Percentiles rank a stretch among this genome's conserved stretches.
Conservation (phyloP, 2,797 vertebrate genomes). For the Vultur gryphus region DNA sequence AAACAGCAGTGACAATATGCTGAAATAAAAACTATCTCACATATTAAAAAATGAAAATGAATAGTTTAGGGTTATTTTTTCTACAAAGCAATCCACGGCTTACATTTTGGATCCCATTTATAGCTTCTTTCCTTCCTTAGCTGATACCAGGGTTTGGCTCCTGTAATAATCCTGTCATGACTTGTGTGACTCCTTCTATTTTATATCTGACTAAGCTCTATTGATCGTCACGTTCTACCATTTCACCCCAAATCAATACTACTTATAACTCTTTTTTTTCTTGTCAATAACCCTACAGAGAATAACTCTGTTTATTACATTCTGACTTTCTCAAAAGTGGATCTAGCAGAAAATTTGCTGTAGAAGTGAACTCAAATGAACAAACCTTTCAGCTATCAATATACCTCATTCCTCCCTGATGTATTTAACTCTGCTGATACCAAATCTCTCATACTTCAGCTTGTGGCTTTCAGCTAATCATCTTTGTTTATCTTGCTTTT, state of each 20-base stretch:
- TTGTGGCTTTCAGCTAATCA: not conserved
- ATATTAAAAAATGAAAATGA: conserved; percentile 10
- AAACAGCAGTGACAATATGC: conserved; percentile 13
- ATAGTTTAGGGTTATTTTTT: not conserved
- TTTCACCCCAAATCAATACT: conserved; percentile 53
- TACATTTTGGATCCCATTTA: not conserved
- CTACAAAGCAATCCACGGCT: not conserved
- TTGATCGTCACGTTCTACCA: conserved; percentile 33
- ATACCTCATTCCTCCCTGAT: not conserved
- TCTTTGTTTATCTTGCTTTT: conserved; percentile 15
- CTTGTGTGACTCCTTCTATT: conserved; percentile 20
- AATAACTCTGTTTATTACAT: conserved; percentile 42
- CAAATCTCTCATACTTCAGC: not conserved
- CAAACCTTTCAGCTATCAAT: conserved; percentile 13
- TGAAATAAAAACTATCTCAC: conserved; percentile 22
- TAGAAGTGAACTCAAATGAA: conserved; percentile 18
- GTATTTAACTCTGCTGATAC: conserved; percentile 13
- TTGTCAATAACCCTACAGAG: not conserved
- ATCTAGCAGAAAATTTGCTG: conserved; percentile 7
- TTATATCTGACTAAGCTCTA: conserved; percentile 52
- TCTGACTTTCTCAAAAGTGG: conserved; percentile 8
- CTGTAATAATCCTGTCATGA: conserved; percentile 15
- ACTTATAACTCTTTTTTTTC: conserved; percentile 15
- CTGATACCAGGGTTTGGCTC: conserved; percentile 6
- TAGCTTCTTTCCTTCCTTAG: not conserved